phyloP scores from a whole-genome alignment of 2,797 vertebrate genomes.

The Steatocranus sp. region DNA sequence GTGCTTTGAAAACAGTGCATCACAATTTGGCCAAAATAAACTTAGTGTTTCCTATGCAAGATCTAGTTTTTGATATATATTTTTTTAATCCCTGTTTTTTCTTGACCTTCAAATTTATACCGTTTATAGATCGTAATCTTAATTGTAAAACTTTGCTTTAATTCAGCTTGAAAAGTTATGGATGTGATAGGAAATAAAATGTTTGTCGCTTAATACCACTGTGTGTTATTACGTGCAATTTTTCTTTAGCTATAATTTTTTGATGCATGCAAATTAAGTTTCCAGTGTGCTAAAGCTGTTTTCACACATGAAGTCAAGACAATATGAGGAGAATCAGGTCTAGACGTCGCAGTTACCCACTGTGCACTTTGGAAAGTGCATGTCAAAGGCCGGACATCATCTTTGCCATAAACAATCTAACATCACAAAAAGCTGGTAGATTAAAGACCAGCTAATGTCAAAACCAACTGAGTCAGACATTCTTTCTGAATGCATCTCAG shows the following conservation, averaged over 20 bases:
- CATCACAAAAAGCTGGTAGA: neutral
- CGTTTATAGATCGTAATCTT: neutral
- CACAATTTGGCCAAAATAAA: neutral
- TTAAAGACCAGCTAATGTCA: neutral
- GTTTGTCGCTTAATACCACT: neutral
- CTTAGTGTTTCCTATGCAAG: neutral
- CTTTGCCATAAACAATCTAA: neutral
- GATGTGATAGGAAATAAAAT: constrained; percentile 10
- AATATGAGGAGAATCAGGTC: neutral
- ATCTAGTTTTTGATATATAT: neutral
- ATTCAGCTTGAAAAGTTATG: neutral
- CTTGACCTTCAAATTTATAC: neutral
- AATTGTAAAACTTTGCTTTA: neutral
- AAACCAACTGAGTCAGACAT: neutral
- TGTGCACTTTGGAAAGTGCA: neutral
- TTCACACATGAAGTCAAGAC: neutral
- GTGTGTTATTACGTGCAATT: neutral
- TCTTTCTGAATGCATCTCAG: neutral
- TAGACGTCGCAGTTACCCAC: neutral
- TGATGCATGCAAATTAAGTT: neutral
- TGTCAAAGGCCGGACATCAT: neutral
- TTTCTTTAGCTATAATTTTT: neutral
- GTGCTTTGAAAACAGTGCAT: neutral
- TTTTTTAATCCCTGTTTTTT: neutral
- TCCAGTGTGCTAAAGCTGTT: neutral